Percentiles rank a stretch among this genome's conserved stretches.
phyloP scores from a whole-genome alignment of 2,888 invertebrate genomes.

The Coelinius sp. region DNA sequence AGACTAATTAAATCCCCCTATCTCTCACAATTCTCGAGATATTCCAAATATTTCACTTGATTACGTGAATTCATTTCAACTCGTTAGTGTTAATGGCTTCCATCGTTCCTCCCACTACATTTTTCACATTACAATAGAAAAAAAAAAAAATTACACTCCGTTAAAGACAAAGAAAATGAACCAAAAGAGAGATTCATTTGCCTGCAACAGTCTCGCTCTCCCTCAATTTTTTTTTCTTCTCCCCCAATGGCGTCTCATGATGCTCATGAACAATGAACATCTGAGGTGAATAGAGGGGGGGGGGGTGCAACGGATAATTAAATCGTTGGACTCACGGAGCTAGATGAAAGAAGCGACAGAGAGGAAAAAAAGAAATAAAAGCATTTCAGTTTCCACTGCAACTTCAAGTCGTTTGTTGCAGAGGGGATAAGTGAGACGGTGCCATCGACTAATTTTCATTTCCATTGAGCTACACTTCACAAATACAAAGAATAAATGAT shows the following conservation, averaged over 20 bases:
- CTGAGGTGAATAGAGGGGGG: conserved; percentile 27
- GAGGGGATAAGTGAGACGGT: conserved; percentile 15
- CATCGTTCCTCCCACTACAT: conserved; percentile 1
- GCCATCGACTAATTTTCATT: background rate
- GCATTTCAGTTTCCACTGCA: conserved; percentile 17
- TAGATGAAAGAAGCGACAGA: conserved; percentile 21
- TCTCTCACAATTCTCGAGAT: conserved; percentile 41
- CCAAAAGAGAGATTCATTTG: conserved; percentile 28
- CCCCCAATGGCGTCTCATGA: conserved; percentile 5
- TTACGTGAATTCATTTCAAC: background rate
- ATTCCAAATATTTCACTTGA: background rate
- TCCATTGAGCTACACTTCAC: background rate
- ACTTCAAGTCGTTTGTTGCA: conserved; percentile 22
- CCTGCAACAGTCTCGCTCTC: conserved; percentile 21
- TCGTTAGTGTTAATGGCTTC: conserved; percentile 9
- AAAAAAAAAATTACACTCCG: background rate
- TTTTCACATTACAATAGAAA: background rate
- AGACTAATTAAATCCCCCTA: background rate
- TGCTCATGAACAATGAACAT: conserved; percentile 34
- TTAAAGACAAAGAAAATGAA: conserved; percentile 7
- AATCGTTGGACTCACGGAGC: conserved; percentile 33
- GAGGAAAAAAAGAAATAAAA: background rate
- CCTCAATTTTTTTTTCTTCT: conserved; percentile 17
- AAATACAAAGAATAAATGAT: background rate
- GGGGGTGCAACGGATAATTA: conserved; percentile 30